Conservation (phyloP, 2,888 invertebrate genomes). For the Laspeyria flexula region DNA sequence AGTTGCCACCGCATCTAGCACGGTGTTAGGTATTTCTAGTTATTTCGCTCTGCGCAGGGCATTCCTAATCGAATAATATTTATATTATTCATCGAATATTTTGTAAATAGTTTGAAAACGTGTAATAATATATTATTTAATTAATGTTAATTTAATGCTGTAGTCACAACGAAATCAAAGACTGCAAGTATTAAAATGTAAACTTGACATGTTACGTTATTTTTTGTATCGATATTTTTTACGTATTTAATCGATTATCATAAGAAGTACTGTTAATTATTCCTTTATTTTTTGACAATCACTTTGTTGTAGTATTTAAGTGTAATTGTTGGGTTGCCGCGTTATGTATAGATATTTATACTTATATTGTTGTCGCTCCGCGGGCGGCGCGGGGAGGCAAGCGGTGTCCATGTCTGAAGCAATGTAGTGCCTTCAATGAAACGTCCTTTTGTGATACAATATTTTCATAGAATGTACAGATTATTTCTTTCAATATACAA, state of each 20-base stretch:
- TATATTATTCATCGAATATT: slow-evolving; percentile 72
- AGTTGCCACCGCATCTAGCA: slow-evolving; percentile 71
- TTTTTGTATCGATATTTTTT: slow-evolving; percentile 65
- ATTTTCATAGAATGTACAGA: slow-evolving; percentile 82
- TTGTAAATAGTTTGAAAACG: slow-evolving; percentile 70
- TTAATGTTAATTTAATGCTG: slow-evolving; percentile 69
- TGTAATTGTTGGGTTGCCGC: slow-evolving; percentile 19
- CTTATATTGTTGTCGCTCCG: slow-evolving; percentile 17
- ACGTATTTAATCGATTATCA: slow-evolving; percentile 72
- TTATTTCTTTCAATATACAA: slow-evolving; percentile 82
- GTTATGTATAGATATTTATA: slow-evolving; percentile 25
- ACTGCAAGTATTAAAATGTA: slow-evolving; percentile 77
- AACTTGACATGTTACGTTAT: slow-evolving; percentile 68
- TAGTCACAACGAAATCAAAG: slow-evolving; percentile 86
- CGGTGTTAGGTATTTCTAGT: slow-evolving; percentile 67
- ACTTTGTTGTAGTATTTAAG: slow-evolving; percentile 67
- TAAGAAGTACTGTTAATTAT: slow-evolving; percentile 66
- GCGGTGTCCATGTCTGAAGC: slow-evolving; percentile 21
- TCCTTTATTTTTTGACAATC: slow-evolving; percentile 81
- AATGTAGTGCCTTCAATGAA: slow-evolving; percentile 77
- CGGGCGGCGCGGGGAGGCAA: slow-evolving; percentile 10
- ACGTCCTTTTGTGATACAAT: slow-evolving; percentile 84
- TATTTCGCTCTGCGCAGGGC: slow-evolving; percentile 74
- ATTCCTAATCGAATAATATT: slow-evolving; percentile 68
- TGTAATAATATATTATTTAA: slow-evolving; percentile 36